Evolutionary conservation across 2,113 vertebrate species (phyloP).

Genomic region (Varanus komodoensis): DNA sequence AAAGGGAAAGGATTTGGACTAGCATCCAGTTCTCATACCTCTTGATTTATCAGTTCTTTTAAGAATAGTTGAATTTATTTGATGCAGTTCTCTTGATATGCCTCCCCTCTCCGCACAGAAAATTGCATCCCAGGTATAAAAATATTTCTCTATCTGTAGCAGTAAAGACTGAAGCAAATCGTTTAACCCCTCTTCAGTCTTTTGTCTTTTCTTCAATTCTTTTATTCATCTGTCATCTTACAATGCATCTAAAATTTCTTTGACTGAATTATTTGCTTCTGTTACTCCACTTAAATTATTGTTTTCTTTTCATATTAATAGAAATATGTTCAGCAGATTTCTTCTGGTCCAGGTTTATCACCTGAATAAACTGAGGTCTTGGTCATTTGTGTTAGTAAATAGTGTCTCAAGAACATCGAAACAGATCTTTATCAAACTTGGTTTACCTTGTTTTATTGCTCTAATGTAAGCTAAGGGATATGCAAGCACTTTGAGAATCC

Average conservation of each 20-base stretch:
- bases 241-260: background rate
- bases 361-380: background rate
- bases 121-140: too few relatives aligned
- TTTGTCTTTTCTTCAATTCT: too few relatives aligned
- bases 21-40: too few relatives aligned
- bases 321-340: background rate
- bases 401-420: background rate
- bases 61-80: background rate
- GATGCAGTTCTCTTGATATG: background rate
- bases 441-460: too few relatives aligned
- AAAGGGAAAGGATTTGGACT: too few relatives aligned
- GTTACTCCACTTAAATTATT: background rate
- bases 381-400: background rate
- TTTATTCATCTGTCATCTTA: background rate
- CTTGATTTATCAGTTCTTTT: background rate
- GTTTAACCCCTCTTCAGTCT: background rate
- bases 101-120: too few relatives aligned
- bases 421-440: background rate
- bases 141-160: background rate
- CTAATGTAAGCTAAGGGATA: background rate
- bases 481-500: background rate
- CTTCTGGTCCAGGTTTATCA: background rate
- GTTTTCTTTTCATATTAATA: slow-evolving; percentile 3
- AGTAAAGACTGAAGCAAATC: background rate
- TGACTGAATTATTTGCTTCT: background rate